Percentiles rank a stretch among this genome's conserved stretches.
Conservation (phyloP, 2,113 vertebrate species). For the Leptosomus discolor region DNA sequence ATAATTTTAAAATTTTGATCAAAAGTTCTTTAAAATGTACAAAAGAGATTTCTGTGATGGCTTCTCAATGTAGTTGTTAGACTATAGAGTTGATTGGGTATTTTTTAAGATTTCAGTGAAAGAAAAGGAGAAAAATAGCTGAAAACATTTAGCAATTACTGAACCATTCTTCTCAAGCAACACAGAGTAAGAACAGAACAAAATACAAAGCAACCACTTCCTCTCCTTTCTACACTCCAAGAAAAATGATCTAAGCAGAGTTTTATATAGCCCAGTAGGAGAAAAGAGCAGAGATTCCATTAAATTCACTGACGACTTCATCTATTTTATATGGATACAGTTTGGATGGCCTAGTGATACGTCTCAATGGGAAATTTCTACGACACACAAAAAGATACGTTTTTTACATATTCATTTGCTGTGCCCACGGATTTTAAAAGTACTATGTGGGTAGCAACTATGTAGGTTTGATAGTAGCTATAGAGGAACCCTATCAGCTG, state of each 20-base stretch:
- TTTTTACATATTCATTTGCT: not conserved
- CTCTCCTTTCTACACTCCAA: not conserved
- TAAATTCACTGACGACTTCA: not conserved
- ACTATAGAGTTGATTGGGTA: not conserved
- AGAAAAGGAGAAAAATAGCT: not conserved
- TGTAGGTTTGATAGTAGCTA: not conserved
- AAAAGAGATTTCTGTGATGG: not conserved
- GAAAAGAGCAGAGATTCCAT: not conserved
- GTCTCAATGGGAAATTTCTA: not conserved
- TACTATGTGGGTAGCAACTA: not conserved
- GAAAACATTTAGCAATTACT: slow-evolving; percentile 1
- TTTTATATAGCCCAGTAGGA: not conserved
- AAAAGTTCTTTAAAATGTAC: not conserved
- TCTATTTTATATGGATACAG: not conserved
- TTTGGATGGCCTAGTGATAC: not conserved
- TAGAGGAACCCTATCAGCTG: not conserved
- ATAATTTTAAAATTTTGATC: not conserved
- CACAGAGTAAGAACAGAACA: not conserved
- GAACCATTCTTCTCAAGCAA: not conserved
- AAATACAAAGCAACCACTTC: not conserved
- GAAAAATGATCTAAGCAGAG: not conserved
- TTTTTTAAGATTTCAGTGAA: not conserved
- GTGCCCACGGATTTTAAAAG: not conserved
- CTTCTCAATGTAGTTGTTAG: not conserved
- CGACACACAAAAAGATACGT: not conserved